Evolutionary conservation across 2,113 vertebrate genomes (phyloP).

Genomic region (Psilopogon haemacephalus): DNA sequence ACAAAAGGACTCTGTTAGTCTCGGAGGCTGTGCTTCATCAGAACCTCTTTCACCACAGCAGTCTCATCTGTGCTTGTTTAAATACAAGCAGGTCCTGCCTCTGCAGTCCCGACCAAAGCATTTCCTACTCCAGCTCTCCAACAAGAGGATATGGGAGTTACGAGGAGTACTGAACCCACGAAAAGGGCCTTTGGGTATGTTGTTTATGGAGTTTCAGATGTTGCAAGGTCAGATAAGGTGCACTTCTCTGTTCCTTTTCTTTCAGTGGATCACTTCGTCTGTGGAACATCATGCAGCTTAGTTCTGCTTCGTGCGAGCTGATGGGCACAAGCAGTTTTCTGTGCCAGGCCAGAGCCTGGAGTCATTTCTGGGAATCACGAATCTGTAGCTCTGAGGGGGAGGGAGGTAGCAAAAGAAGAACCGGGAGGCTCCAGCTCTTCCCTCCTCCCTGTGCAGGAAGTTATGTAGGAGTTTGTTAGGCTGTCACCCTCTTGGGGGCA

Average conservation of each 20-base stretch:
- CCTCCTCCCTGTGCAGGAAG: not conserved
- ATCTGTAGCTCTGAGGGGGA: not conserved
- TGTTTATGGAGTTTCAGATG: not conserved
- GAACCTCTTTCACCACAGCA: not conserved
- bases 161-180: not conserved
- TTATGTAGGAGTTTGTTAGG: not conserved
- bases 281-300: not conserved
- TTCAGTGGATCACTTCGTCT: not conserved
- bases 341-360: not conserved
- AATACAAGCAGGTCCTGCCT: not conserved
- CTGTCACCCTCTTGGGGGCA: not conserved
- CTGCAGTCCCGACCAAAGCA: not conserved
- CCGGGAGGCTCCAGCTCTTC: not conserved
- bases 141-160: not conserved
- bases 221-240: accelerated
- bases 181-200: not conserved
- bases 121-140: not conserved
- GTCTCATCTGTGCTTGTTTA: not conserved
- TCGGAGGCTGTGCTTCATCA: not conserved
- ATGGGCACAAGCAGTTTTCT: not conserved
- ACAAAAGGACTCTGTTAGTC: not conserved
- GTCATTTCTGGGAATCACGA: not conserved
- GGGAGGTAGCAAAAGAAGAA: not conserved
- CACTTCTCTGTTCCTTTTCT: not conserved
- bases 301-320: not conserved